Base-by-base conservation (phyloP, 2,113 vertebrate genomes). In the Hoplias malabaricus region DNA sequence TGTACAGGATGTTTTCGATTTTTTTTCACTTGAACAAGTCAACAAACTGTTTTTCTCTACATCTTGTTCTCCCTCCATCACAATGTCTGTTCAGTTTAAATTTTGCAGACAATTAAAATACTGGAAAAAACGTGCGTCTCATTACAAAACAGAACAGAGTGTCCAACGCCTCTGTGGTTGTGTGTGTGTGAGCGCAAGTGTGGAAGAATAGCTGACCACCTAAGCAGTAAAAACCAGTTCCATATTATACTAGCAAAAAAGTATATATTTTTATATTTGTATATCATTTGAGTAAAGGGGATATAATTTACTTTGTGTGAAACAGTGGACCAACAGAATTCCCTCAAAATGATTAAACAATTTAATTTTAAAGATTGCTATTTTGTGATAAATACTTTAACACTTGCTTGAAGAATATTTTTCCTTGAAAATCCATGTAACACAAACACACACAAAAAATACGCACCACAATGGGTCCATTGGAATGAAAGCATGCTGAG, bases 401-500 rank as follows among this genome's bases (percentile, higher is more conserved):
- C n/a, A n/a, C n/a, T n/a, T n/a, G n/a, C n/a, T n/a, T n/a, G n/a
- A n/a, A n/a, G n/a, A n/a, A n/a, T n/a, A n/a, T n/a, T n/a, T n/a
- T n/a, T n/a, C n/a, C n/a, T n/a, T n/a, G n/a, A 43, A 11, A 2
- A 11, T 6, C 2, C 6, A 11, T 7, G 12, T 12, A 38, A 34
- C 16, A 76, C 57, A 71, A 34, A 61, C 50, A 61, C 54, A 34
- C 62, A 56, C 53, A 67, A 57, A 68, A 53, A 29, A 40, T n/a
- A 57, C 83, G 83, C 56, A 92, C 92, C 88, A 33, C 82, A 48
- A 92, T 70, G 1, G 61, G 36, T 1, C 90, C 90, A 0, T 75
- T 82, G 19, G 90, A 83, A 11, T 79, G 10, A 0, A 81, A 82
- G 3, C 50, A 16, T 7, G 46, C 73, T 46, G 84, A 78, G 5